Evolutionary conservation across 2,113 vertebrate genomes (phyloP).

Genomic region (Montifringilla adamsi): DNA sequence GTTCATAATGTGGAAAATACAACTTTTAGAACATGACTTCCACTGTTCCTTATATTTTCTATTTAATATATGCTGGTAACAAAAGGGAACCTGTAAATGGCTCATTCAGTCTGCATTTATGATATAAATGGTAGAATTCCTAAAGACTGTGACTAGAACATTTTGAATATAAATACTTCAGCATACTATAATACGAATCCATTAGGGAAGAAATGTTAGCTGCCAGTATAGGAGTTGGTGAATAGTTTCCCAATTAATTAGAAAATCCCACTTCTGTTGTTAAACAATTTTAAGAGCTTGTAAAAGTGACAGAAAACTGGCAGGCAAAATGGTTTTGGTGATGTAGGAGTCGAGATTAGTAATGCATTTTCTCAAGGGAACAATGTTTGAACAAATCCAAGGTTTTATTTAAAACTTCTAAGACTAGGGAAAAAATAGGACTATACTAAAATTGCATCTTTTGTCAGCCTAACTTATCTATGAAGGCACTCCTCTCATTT

Average conservation of each 20-base stretch:
- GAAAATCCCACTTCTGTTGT: conserved; percentile 14
- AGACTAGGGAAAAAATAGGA: not conserved
- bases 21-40: not conserved
- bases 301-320: conserved; percentile 8
- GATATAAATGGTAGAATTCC: not conserved
- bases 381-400: not conserved
- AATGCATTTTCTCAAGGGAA: not conserved
- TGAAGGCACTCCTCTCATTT: conserved; percentile 11
- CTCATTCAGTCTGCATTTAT: not conserved
- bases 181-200: not conserved
- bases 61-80: not conserved
- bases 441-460: not conserved
- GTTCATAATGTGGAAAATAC: conserved; percentile 4
- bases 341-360: not conserved
- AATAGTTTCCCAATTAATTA: conserved; percentile 11
- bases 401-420: not conserved
- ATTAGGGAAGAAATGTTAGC: not conserved
- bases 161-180: not conserved
- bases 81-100: not conserved
- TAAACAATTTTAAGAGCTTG: not conserved
- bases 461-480: conserved; percentile 25
- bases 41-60: not conserved
- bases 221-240: not conserved
- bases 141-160: not conserved
- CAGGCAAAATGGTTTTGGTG: not conserved